Percentiles rank a stretch among this genome's conserved stretches.
These are phyloP conservation scores for Heliconius ethilla DNA, from an alignment of 2,888 invertebrate species.

Conservation along the genomic window DNA sequence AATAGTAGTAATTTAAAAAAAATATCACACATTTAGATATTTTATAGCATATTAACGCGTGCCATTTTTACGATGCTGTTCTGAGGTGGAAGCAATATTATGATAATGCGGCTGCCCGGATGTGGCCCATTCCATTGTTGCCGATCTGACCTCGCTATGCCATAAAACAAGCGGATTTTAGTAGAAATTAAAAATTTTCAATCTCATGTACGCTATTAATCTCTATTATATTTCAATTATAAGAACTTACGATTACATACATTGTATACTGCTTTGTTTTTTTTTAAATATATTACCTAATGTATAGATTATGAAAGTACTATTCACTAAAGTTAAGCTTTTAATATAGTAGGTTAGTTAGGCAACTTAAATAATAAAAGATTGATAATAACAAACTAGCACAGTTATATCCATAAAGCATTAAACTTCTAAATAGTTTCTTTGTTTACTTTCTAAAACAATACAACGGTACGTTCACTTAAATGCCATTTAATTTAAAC, in stretches of 20 bases:
- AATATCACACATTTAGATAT: background rate
- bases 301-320: background rate
- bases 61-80: conserved; percentile 48
- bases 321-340: background rate
- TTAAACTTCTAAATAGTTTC: conserved; percentile 42
- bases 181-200: conserved; percentile 50
- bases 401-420: conserved; percentile 18
- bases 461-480: conserved; percentile 63
- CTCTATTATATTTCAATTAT: conserved; percentile 23
- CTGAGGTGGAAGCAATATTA: conserved; percentile 75
- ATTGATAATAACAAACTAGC: background rate
- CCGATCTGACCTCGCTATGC: conserved; percentile 74
- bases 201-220: conserved; percentile 34
- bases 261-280: no score
- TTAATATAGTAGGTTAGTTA: background rate
- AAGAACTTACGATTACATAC: background rate
- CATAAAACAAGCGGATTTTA: conserved; percentile 51
- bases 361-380: background rate
- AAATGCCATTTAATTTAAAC: conserved; percentile 69
- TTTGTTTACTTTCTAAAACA: conserved; percentile 71
- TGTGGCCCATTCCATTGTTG: conserved; percentile 80
- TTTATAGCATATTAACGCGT: background rate
- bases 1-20: background rate
- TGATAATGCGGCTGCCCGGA: conserved; percentile 76
- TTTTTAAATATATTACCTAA: background rate